A percentile compares a stretch with the other conserved stretches of the same genome.
phyloP scores from a whole-genome alignment of 2,888 invertebrate genomes.

The Tetramorium bicarinatum region DNA sequence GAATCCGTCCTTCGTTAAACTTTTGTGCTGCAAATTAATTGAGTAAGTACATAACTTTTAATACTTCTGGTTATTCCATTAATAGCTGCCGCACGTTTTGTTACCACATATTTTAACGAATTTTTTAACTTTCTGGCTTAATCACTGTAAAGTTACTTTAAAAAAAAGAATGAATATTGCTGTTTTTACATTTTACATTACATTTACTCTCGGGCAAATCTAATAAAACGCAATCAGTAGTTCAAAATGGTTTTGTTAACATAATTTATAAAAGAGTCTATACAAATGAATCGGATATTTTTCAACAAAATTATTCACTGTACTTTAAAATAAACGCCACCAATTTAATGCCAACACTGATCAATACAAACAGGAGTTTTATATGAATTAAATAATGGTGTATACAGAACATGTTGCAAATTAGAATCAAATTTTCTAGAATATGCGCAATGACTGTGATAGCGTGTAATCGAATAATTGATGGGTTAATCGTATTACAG shows the following conservation, averaged over 20 bases:
- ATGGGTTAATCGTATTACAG: slow-evolving; percentile 25
- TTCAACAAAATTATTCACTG: background rate
- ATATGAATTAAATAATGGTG: slow-evolving; percentile 32
- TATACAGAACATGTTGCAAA: slow-evolving; percentile 5
- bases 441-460: slow-evolving; percentile 35
- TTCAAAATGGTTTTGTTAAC: background rate
- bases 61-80: slow-evolving; percentile 34
- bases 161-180: background rate
- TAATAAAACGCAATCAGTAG: background rate
- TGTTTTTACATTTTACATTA: slow-evolving; percentile 17
- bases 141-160: slow-evolving; percentile 4
- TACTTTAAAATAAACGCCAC: slow-evolving; percentile 24
- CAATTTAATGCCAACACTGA: slow-evolving; percentile 2
- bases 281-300: background rate
- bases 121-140: background rate
- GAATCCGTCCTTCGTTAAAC: slow-evolving; percentile 64
- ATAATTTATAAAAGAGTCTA: background rate
- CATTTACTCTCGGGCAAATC: background rate
- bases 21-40: slow-evolving; percentile 47
- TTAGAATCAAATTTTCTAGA: slow-evolving; percentile 52
- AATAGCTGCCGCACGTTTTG: background rate
- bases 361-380: slow-evolving; percentile 19
- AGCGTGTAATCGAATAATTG: slow-evolving; percentile 48
- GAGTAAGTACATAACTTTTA: slow-evolving; percentile 59
- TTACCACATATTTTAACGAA: background rate